Percentiles rank a stretch among this genome's conserved stretches.
phyloP scores from a whole-genome alignment of 2,113 vertebrate species.

The Epinephelus cyanopodus region DNA sequence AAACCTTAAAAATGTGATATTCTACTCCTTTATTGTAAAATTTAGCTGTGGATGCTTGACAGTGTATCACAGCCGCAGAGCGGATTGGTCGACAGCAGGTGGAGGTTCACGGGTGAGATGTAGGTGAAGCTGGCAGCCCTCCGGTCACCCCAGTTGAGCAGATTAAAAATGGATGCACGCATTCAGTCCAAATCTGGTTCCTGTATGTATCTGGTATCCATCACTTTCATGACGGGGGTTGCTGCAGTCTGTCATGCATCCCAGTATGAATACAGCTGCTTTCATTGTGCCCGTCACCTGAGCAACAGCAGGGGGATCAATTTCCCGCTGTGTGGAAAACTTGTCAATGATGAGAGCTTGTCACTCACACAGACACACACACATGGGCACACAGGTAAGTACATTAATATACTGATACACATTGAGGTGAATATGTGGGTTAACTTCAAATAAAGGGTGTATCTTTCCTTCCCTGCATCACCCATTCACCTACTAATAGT shows the following conservation, averaged over 20 bases:
- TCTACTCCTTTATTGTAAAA: background rate
- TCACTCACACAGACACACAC: conserved; percentile 10
- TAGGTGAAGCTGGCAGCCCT: conserved; percentile 33
- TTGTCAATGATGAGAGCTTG: conserved; percentile 32
- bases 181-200: conserved; percentile 55
- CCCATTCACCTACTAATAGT: conserved; percentile 50
- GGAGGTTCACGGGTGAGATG: conserved; percentile 47
- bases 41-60: background rate
- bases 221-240: conserved; percentile 27
- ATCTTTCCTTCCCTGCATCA: conserved; percentile 31
- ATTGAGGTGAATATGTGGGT: background rate
- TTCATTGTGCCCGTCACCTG: conserved; percentile 64
- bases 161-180: conserved; percentile 76
- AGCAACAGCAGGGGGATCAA: conserved; percentile 61
- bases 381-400: conserved; percentile 20
- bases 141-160: conserved; percentile 12
- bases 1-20: background rate
- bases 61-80: background rate
- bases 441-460: background rate
- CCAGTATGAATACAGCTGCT: conserved; percentile 57
- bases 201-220: conserved; percentile 52
- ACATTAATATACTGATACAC: background rate
- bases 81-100: background rate
- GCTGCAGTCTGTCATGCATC: conserved; percentile 40
- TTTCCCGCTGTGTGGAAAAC: conserved; percentile 69